A percentile compares a stretch with the other conserved stretches of the same genome.
phyloP scores from a whole-genome alignment of 2,797 vertebrate genomes.

The Alcedo quadribrachys region DNA sequence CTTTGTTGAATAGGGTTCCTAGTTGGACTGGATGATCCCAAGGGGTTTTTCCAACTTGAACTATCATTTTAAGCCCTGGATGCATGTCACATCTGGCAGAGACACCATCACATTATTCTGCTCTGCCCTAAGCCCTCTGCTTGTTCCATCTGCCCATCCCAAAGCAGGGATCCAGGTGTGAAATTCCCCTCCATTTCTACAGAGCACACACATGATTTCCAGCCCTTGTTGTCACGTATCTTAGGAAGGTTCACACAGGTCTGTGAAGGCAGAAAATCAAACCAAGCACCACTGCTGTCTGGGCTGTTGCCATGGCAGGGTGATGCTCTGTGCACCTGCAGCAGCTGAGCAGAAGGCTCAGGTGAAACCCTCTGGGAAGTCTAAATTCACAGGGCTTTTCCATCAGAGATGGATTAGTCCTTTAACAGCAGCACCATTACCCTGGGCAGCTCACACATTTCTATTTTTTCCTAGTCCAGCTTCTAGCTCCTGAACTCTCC shows the following conservation, averaged over 20 bases:
- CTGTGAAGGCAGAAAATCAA: background rate
- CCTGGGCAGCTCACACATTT: background rate
- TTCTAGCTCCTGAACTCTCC: slow-evolving; percentile 1
- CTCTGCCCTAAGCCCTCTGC: background rate
- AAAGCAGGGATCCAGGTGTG: background rate
- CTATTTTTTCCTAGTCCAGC: background rate
- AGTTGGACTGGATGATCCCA: too few species aligned
- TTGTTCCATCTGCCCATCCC: background rate
- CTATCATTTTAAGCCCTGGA: background rate
- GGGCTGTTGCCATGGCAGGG: background rate
- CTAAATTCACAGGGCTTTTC: background rate
- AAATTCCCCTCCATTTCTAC: background rate
- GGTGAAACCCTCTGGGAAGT: background rate
- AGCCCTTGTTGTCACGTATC: background rate
- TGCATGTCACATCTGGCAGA: background rate
- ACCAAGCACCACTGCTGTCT: background rate
- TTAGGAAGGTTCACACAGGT: background rate
- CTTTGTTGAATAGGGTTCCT: too few species aligned
- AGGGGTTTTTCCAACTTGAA: background rate
- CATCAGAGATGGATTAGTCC: background rate
- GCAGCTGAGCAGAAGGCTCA: background rate
- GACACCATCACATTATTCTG: background rate
- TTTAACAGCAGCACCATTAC: background rate
- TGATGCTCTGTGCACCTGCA: background rate
- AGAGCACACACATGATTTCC: background rate